Evolutionary conservation across 2,888 invertebrate genomes (phyloP).

Genomic region (Orchestes rusci): DNA sequence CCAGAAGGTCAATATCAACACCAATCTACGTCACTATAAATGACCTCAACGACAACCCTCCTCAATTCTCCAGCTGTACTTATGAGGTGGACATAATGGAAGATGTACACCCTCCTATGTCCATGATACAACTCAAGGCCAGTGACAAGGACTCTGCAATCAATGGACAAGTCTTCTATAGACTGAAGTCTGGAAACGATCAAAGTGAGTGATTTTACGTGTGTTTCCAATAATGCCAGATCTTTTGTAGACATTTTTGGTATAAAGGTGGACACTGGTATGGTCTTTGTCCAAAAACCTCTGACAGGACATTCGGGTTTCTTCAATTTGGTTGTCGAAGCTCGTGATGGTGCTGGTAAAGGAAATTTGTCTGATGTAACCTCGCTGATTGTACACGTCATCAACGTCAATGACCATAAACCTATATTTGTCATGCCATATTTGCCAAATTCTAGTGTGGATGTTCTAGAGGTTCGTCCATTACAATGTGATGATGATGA

Average conservation of each 20-base stretch:
- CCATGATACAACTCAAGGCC: conserved; percentile 74
- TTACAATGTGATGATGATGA: too few relatives aligned
- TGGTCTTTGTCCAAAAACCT: conserved; percentile 69
- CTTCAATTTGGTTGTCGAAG: conserved; percentile 52
- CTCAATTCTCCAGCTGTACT: conserved; percentile 67
- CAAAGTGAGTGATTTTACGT: too few relatives aligned
- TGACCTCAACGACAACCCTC: conserved; percentile 87
- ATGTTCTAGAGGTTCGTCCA: conserved; percentile 82
- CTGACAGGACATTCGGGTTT: conserved; percentile 56
- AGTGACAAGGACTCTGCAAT: conserved; percentile 72
- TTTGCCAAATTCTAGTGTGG: conserved; percentile 65
- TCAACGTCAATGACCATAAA: conserved; percentile 74
- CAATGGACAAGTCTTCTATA: conserved; percentile 70
- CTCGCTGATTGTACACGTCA: conserved; percentile 66
- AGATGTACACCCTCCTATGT: conserved; percentile 75
- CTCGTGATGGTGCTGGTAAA: conserved; percentile 61
- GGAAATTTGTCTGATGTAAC: conserved; percentile 61
- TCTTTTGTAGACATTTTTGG: conserved; percentile 65
- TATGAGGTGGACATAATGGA: conserved; percentile 82
- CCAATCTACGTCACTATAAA: conserved; percentile 69
- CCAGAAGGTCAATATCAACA: conserved; percentile 64
- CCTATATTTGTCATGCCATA: conserved; percentile 77
- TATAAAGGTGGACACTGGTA: conserved; percentile 69
- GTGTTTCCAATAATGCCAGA: too few relatives aligned
- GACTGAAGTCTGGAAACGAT: conserved; percentile 61